Evolutionary conservation across 1,140 invertebrate genomes (phyloP), one percentile per base, ranked within the genome.

Genomic region (Drosophila setifemur): DNA sequence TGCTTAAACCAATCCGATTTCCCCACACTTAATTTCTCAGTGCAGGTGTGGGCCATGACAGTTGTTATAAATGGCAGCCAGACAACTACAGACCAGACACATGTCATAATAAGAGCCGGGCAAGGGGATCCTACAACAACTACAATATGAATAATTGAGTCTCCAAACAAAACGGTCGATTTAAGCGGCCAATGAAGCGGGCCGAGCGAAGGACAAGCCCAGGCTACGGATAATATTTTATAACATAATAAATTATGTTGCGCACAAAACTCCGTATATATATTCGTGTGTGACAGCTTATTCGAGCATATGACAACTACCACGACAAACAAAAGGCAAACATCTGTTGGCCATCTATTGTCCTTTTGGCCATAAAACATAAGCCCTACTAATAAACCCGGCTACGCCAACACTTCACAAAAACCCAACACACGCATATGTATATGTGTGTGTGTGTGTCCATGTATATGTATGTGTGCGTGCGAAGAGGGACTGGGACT

Each of bases 221-320:
- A 12, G 33, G 14, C 14, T 37, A 7, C 71, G 81, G 60, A 85
- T 86, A 85, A 86, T 85, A 81, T 86, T 86, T 79, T 85, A 85
- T 85, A 85, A 85, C 81, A 85, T 85, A 85, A 85, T 85, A 85
- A 85, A 85, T 85, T 86, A 85, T 86, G 75, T 86, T 81, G 66
- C 81, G 76, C 71, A 66, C 26, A 49, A 12, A 21, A 25, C 14
- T 28, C 14, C 9, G 45, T 3, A 49, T 16, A 18, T 14, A 16
- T 40, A 44, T 54, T 40, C 7, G 43, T 64, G 61, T 86, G 77
- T 85, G 81, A 86, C 75, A 85, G 81, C 75, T 85, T 86, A 86
- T 86, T 85, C 57, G 75, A 81, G 75, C 81, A 86, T 85, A 85
- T 85, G 81, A 85, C 81, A 85, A 85, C 67, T 73, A 75, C 57